Evolutionary conservation across 2,113 vertebrate species (phyloP), one percentile per base, ranked within the genome.

Genomic region (Cyanoliseus patagonus): DNA sequence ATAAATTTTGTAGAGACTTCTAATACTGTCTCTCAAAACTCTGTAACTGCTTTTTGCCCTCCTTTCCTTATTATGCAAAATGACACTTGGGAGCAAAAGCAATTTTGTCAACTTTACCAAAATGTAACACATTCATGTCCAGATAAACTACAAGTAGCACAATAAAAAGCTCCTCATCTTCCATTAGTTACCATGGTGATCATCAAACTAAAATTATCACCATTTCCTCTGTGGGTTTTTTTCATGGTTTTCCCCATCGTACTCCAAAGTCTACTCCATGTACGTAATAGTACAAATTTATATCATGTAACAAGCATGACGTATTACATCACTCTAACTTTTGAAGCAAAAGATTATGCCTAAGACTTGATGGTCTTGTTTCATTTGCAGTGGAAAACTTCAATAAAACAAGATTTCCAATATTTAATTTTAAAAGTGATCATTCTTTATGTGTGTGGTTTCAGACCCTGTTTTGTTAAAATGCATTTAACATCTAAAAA

Each of bases 211-310:
- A 64, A 52, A 66, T 42, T 46, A 37, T 13, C 24, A 76, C 19
- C 9, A 27, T 64, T 52, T 70, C 7, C 17, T 75, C 7, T 51
- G 15, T 39, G 22, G 11, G 66, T 47, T 47, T 49, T 37, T 17
- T 13, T 33, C 17, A 14, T 12, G 41, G 7, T 41, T 49, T 66
- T 46, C 20, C 14, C 14, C n/a, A 82, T 8, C 0, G 0, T 93
- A 80, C 46, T 88, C 53, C 44, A 30, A 75, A 70, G 30, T 15
- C 28, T 62, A 18, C 35, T 46, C 10, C 37, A n/a, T 13, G 22
- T 5, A 62, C 1, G 2, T 39, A 63, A 49, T 1, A 1, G 13
- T 61, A 37, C 14, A 53, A 16, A 86, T 53, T 20, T 17, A 1
- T 61, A 74, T 15, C n/a, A 69, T 5, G 20, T 62, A 81, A 82